Evolutionary conservation across 2,113 vertebrate species (phyloP).

Genomic region (Urocitellus parryii): DNA sequence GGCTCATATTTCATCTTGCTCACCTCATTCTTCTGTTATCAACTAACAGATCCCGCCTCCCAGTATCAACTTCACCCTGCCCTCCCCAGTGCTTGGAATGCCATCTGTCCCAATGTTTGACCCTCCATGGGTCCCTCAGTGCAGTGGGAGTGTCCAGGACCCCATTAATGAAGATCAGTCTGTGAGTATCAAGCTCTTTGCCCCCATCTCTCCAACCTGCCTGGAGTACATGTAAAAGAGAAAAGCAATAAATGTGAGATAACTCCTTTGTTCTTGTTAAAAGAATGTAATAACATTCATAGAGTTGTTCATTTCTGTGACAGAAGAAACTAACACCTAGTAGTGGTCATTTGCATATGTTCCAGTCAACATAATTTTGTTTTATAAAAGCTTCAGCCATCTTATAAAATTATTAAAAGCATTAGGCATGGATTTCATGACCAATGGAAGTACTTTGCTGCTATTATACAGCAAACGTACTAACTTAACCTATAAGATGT

Average conservation of each 20-base stretch:
- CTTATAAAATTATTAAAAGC: neutral
- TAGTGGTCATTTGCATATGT: neutral
- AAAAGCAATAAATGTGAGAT: neutral
- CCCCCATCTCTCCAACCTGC: neutral
- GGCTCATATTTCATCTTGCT: neutral
- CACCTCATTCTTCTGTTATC: slow-evolving; percentile 33
- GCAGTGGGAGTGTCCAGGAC: slow-evolving; percentile 97
- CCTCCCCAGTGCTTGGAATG: slow-evolving; percentile 98
- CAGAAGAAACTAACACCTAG: neutral
- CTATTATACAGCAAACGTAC: neutral
- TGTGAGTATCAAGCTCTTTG: slow-evolving; percentile 88
- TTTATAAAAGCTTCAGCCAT: neutral
- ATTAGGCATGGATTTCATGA: slow-evolving; percentile 19
- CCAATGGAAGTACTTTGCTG: neutral
- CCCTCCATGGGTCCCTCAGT: slow-evolving; percentile 98
- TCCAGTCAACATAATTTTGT: neutral
- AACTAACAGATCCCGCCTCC: slow-evolving; percentile 94
- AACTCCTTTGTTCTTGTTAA: neutral
- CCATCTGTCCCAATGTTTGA: slow-evolving; percentile 99
- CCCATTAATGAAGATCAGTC: slow-evolving; percentile 99
- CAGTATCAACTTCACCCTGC: slow-evolving; percentile 99
- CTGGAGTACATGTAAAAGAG: neutral
- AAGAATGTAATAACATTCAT: neutral
- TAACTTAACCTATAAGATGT: neutral
- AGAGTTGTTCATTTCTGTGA: neutral